These are phyloP conservation scores for Melanargia galathea DNA, from an alignment of 2,888 invertebrate species.

Conservation along the genomic window DNA sequence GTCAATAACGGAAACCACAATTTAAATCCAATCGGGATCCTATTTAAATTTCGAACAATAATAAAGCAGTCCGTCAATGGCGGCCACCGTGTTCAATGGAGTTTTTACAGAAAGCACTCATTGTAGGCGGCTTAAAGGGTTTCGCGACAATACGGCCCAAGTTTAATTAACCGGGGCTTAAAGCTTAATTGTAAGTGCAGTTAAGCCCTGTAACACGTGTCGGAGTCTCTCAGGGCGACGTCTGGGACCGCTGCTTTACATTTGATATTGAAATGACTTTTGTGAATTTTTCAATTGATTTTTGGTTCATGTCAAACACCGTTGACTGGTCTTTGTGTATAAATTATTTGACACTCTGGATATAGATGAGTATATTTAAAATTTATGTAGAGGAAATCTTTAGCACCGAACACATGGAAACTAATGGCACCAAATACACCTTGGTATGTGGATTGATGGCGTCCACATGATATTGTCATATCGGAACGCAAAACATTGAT, in stretches of 20 bases:
- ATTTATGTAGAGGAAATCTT: too few species aligned
- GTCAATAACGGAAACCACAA: conserved; percentile 53
- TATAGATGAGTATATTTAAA: background rate
- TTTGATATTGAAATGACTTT: conserved; percentile 71
- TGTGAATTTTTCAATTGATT: conserved; percentile 27
- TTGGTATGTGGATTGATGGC: too few species aligned
- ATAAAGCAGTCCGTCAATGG: conserved; percentile 58
- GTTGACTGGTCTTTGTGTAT: conserved; percentile 10
- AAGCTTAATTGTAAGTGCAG: conserved; percentile 80
- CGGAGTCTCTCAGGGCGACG: conserved; percentile 61
- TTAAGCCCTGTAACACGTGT: conserved; percentile 79
- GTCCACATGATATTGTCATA: too few species aligned
- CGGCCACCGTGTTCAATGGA: conserved; percentile 58
- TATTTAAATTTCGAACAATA: conserved; percentile 52
- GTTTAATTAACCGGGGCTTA: conserved; percentile 80
- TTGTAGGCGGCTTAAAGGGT: conserved; percentile 74
- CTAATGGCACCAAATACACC: too few species aligned
- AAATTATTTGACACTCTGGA: background rate
- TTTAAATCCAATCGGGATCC: conserved; percentile 52
- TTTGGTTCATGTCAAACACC: conserved; percentile 25
- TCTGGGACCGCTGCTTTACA: conserved; percentile 53
- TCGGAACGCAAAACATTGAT: too few species aligned
- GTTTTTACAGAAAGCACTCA: conserved; percentile 69
- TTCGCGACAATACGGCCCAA: conserved; percentile 71
- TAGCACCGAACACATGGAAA: too few species aligned